phyloP scores from a whole-genome alignment of 1,140 invertebrate species.

The Caenorhabditis briggsae region DNA sequence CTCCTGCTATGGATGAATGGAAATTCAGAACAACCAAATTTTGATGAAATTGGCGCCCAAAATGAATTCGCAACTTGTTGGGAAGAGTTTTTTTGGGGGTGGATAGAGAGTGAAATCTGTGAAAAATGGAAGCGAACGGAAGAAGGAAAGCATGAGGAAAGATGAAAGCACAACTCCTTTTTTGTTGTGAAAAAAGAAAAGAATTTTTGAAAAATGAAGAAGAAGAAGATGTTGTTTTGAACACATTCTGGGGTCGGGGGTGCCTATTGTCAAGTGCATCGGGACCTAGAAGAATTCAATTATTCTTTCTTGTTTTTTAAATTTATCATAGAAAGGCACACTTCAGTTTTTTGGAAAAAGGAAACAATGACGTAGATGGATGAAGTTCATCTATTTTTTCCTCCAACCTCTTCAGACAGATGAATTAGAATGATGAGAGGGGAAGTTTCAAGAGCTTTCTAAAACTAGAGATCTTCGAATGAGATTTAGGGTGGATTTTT shows the following conservation, averaged over 20 bases:
- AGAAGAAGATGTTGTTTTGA: constrained; percentile 7
- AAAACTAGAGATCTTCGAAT: no score
- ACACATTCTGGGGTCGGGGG: background rate
- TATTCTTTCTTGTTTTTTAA: background rate
- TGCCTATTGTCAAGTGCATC: background rate
- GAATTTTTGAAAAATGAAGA: no score
- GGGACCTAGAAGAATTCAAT: constrained; percentile 9
- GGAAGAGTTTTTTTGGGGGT: background rate
- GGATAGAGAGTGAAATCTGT: constrained; percentile 29
- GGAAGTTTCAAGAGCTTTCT: no score
- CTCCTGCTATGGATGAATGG: background rate
- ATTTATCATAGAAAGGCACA: background rate
- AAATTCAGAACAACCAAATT: background rate
- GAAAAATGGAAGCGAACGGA: constrained; percentile 36
- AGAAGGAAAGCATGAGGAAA: constrained; percentile 16
- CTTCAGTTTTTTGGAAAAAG: background rate
- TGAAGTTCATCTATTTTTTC: background rate
- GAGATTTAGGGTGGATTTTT: no score
- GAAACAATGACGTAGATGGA: constrained; percentile 3
- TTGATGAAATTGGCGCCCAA: no score
- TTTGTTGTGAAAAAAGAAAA: constrained; percentile 19
- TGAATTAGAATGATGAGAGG: no score
- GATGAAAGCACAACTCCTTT: constrained; percentile 31
- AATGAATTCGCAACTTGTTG: constrained; percentile 1
- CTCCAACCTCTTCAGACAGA: no score